phyloP scores from a whole-genome alignment of 2,888 invertebrate genomes.

The Ochropleura leucogaster region DNA sequence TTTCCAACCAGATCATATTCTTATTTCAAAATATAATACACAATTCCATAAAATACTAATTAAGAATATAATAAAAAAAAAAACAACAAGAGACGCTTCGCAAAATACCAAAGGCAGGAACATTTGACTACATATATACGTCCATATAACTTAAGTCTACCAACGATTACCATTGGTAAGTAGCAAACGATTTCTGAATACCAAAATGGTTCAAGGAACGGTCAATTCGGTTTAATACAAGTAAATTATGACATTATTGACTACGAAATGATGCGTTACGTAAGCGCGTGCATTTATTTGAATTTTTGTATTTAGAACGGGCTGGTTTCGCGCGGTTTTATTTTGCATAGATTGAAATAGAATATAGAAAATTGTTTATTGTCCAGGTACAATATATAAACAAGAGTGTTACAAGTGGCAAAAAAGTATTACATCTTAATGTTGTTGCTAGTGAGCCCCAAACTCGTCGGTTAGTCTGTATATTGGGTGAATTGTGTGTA shows the following conservation, averaged over 20 bases:
- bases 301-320: conserved; percentile 39
- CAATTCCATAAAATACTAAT: not conserved
- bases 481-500: too few species aligned
- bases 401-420: too few species aligned
- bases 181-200: conserved; percentile 65
- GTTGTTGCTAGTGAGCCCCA: too few species aligned
- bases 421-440: too few species aligned
- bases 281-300: conserved; percentile 44
- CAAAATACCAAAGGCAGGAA: conserved; percentile 26
- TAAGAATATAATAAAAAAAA: not conserved
- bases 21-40: not conserved
- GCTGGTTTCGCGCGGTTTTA: not conserved
- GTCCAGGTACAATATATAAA: too few species aligned
- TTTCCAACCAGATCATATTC: not conserved
- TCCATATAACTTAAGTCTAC: conserved; percentile 29
- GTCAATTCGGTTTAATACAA: conserved; percentile 76
- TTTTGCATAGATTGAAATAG: not conserved
- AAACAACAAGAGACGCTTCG: not conserved
- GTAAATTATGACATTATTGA: conserved; percentile 71
- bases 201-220: conserved; percentile 78
- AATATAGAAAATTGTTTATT: not conserved
- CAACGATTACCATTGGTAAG: conserved; percentile 64
- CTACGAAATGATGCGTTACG: conserved; percentile 56
- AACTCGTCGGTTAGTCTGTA: too few species aligned
- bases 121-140: not conserved